Conservation (phyloP, 2,113 vertebrate species). For the Paralichthys olivaceus region DNA sequence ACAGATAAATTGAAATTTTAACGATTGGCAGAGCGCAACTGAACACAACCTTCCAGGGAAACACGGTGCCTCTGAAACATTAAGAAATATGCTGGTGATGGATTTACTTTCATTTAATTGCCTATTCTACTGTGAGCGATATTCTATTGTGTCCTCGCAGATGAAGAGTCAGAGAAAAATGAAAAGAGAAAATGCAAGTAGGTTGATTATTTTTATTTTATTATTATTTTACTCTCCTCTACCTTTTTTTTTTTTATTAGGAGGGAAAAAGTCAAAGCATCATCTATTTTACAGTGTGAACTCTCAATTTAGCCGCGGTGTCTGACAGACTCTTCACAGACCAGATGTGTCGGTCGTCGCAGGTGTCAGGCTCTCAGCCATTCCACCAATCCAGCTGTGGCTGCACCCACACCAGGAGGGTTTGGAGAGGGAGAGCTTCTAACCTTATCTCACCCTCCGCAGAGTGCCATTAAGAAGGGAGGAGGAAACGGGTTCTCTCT, state of each 20-base stretch:
- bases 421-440: background rate
- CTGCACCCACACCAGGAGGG: slow-evolving; percentile 23
- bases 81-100: slow-evolving; percentile 14
- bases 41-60: slow-evolving; percentile 7
- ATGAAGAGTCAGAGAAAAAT: background rate
- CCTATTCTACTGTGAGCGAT: background rate
- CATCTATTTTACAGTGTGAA: background rate
- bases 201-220: background rate
- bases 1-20: background rate
- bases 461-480: slow-evolving; percentile 23
- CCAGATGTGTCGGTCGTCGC: slow-evolving; percentile 16
- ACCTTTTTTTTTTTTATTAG: background rate
- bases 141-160: slow-evolving; percentile 8
- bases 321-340: slow-evolving; percentile 17
- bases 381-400: background rate
- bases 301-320: slow-evolving; percentile 14
- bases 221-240: background rate
- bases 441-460: slow-evolving; percentile 35
- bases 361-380: background rate
- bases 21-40: background rate
- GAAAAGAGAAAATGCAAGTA: background rate
- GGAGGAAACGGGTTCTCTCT: slow-evolving; percentile 1
- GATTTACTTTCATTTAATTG: slow-evolving; percentile 19
- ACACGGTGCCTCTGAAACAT: background rate
- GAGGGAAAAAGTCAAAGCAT: background rate